Conservation (phyloP, 2,797 vertebrate species). For the Pelochelys cantorii region DNA sequence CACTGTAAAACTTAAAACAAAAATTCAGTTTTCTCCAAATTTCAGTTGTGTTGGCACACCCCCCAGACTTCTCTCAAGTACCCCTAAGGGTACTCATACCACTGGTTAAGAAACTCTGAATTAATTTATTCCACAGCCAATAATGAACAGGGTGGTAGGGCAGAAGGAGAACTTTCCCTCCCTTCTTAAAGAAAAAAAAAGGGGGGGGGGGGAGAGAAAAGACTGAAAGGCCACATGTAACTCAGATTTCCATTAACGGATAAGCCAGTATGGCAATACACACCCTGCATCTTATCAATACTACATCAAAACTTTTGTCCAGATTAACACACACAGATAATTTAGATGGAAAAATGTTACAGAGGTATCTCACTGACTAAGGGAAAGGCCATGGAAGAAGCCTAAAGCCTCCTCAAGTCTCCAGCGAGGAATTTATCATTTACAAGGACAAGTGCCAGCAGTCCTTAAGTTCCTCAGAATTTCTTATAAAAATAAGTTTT, state of each 20-base stretch:
- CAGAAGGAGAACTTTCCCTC: rapidly evolving
- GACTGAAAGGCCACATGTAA: background rate
- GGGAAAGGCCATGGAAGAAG: background rate
- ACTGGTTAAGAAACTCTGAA: background rate
- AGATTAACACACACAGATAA: background rate
- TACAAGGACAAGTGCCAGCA: background rate
- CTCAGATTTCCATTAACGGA: background rate
- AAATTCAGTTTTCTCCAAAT: no score
- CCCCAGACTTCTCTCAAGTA: no score
- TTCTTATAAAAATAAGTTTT: background rate
- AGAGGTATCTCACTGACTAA: background rate
- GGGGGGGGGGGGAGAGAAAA: background rate
- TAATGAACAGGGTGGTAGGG: rapidly evolving
- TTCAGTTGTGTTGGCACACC: no score
- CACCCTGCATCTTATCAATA: background rate
- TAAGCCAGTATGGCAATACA: background rate
- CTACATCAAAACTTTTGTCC: background rate
- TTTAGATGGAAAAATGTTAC: background rate
- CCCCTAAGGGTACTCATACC: no score
- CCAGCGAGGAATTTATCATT: background rate
- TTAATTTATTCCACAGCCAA: background rate
- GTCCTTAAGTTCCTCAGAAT: background rate
- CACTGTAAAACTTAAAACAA: no score
- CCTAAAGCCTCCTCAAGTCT: background rate
- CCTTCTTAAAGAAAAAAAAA: background rate